Evolutionary conservation across 2,113 vertebrate species (phyloP).

Genomic region (Steatornis caripensis): DNA sequence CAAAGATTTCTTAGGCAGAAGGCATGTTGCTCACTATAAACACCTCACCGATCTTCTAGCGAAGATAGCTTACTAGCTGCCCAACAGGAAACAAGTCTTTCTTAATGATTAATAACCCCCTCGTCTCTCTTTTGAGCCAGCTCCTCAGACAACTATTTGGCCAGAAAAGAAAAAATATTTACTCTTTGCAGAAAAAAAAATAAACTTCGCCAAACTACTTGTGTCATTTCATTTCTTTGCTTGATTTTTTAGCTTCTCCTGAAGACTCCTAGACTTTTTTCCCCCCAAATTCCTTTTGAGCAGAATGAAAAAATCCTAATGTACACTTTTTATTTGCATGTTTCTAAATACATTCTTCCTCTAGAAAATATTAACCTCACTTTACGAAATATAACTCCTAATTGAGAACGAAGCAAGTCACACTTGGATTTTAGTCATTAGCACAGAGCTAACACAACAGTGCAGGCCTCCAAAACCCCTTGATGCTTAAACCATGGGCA

Average conservation of each 20-base stretch:
- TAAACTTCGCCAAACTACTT: neutral
- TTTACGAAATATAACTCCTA: neutral
- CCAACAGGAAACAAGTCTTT: neutral
- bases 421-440: neutral
- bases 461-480: neutral
- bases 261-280: neutral
- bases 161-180: neutral
- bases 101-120: neutral
- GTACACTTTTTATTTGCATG: neutral
- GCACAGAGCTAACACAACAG: neutral
- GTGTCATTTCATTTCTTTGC: neutral
- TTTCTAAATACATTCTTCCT: neutral
- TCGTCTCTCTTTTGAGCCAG: neutral
- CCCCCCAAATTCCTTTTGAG: neutral
- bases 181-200: neutral
- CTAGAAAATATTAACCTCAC: neutral
- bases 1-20: neutral
- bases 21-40: neutral
- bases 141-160: neutral
- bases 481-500: neutral
- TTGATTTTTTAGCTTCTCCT: neutral
- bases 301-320: neutral
- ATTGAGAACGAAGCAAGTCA: neutral
- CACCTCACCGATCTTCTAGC: neutral
- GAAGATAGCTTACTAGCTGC: neutral